These are phyloP conservation scores for Hipparchia sbordonii DNA, from an alignment of 2,888 invertebrate species.

Conservation along the genomic window DNA sequence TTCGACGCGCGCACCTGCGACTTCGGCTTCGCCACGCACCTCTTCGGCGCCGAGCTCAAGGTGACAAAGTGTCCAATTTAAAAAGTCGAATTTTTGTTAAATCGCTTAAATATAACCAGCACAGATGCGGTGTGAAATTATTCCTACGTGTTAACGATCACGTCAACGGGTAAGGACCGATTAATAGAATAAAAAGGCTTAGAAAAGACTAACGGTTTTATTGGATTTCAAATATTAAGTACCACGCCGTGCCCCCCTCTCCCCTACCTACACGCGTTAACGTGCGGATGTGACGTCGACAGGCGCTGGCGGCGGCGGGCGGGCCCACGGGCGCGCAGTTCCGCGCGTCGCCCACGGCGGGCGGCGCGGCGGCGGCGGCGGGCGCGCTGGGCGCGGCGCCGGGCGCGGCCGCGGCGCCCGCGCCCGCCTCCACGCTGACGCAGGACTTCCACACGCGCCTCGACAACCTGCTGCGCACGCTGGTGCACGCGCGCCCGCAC, in stretches of 20 bases:
- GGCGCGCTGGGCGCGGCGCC: conserved; percentile 84
- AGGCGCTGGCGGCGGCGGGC: conserved; percentile 85
- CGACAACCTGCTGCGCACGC: conserved; percentile 94
- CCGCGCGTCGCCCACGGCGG: conserved; percentile 94
- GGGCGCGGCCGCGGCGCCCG: conserved; percentile 89
- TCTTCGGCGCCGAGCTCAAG: conserved; percentile 97
- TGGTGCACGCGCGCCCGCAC: conserved; percentile 96
- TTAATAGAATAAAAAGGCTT: too few relatives aligned
- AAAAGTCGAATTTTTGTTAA: too few relatives aligned
- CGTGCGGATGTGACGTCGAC: not conserved
- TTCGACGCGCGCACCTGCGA: conserved; percentile 96
- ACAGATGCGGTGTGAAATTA: too few relatives aligned
- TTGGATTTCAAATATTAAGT: too few relatives aligned
- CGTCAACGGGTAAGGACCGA: too few relatives aligned
- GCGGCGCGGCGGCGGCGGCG: conserved; percentile 92
- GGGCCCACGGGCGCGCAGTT: conserved; percentile 85
- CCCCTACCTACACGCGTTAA: too few relatives aligned
- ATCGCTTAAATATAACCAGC: too few relatives aligned
- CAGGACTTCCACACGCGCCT: conserved; percentile 97
- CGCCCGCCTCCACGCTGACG: conserved; percentile 91
- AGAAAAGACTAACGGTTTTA: too few relatives aligned
- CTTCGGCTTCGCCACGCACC: conserved; percentile 97
- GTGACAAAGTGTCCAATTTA: conserved; percentile 39
- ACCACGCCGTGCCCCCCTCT: too few relatives aligned
- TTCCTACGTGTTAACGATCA: too few relatives aligned